phyloP scores from a whole-genome alignment of 2,888 invertebrate genomes.

The Pterostichus niger region DNA sequence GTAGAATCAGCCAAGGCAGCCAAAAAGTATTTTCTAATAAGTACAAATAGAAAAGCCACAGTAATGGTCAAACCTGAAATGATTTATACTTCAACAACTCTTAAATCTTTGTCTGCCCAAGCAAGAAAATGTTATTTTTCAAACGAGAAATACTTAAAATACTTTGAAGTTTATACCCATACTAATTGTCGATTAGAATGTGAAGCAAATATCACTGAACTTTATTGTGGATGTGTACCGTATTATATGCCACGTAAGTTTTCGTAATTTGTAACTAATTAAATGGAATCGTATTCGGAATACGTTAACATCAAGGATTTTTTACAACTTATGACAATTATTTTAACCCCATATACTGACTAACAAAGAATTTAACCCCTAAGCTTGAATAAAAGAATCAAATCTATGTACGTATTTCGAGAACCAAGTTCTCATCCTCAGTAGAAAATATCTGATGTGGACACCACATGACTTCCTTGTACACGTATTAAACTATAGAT shows the following conservation, averaged over 20 bases:
- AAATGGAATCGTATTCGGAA: too few relatives aligned
- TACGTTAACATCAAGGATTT: too few relatives aligned
- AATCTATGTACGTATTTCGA: too few relatives aligned
- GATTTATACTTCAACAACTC: constrained; percentile 70
- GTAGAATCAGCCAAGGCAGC: constrained; percentile 71
- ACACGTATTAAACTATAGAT: too few relatives aligned
- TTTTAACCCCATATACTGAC: too few relatives aligned
- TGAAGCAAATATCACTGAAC: constrained; percentile 69
- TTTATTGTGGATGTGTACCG: constrained; percentile 69
- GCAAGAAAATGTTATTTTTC: constrained; percentile 70
- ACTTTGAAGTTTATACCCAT: neutral
- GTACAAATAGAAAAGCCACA: constrained; percentile 69
- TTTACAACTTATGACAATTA: too few relatives aligned
- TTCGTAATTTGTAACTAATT: constrained; percentile 58
- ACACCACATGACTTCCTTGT: too few relatives aligned
- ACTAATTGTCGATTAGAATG: constrained; percentile 71
- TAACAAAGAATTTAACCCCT: too few relatives aligned
- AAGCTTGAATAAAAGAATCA: too few relatives aligned
- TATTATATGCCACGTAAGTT: constrained; percentile 72
- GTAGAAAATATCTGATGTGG: too few relatives aligned
- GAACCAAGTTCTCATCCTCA: too few relatives aligned
- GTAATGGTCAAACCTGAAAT: constrained; percentile 70
- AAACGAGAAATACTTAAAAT: constrained; percentile 69
- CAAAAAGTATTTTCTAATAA: constrained; percentile 69
- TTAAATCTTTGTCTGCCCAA: constrained; percentile 69